phyloP scores from a whole-genome alignment of 2,797 vertebrate species.

The Acipenser ruthenus region DNA sequence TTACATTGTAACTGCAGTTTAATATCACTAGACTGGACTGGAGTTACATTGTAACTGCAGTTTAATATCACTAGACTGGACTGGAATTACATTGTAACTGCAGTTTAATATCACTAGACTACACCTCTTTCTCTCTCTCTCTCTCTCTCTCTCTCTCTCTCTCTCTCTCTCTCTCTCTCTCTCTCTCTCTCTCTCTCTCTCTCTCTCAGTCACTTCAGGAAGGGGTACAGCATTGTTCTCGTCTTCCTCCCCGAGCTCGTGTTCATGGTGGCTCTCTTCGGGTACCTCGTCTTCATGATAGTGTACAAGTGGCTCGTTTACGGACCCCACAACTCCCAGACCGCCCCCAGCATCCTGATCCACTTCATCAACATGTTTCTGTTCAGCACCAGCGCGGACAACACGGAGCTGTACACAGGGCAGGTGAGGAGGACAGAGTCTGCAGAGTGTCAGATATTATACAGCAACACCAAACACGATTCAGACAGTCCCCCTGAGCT shows the following conservation, averaged over 20 bases:
- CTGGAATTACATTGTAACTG: too few species aligned
- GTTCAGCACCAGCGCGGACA: constrained; percentile 60
- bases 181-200: constrained; percentile 3
- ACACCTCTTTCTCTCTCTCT: constrained; percentile 6
- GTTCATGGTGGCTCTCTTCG: constrained; percentile 84
- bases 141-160: not conserved
- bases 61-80: too few species aligned
- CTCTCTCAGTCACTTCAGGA: constrained; percentile 65
- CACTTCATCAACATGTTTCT: constrained; percentile 96
- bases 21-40: too few species aligned
- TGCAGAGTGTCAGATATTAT: constrained; percentile 8
- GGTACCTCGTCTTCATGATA: constrained; percentile 86
- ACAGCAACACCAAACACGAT: too few species aligned
- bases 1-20: too few species aligned
- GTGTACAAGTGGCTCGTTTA: constrained; percentile 81
- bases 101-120: not conserved
- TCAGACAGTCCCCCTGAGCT: too few species aligned
- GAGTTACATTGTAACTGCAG: too few species aligned
- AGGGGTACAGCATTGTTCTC: constrained; percentile 66
- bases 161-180: not conserved
- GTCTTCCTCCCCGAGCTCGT: constrained; percentile 82
- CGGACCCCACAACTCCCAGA: constrained; percentile 36
- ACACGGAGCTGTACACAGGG: constrained; percentile 55
- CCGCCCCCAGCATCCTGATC: constrained; percentile 85
- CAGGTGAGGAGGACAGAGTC: constrained; percentile 58